phyloP scores from a whole-genome alignment of 1,140 invertebrate genomes.

The Polypedilum vanderplanki region DNA sequence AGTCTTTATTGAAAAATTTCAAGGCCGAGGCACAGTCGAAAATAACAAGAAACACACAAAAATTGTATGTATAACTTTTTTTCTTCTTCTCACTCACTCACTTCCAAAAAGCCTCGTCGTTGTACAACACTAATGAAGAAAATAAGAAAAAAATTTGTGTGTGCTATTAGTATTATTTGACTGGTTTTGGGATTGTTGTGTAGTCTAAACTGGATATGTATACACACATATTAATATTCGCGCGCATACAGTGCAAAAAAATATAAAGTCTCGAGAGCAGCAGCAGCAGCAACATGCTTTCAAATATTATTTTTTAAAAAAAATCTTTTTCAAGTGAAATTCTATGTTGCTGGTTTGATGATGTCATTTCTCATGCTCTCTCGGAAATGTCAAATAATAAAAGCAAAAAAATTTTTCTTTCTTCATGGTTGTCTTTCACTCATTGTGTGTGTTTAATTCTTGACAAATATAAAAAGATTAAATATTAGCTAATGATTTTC shows the following conservation, averaged over 20 bases:
- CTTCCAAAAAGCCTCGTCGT: constrained; percentile 6
- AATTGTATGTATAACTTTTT: constrained; percentile 6
- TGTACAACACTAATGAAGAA: constrained; percentile 1
- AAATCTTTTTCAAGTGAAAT: not conserved
- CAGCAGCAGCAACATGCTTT: constrained; percentile 6
- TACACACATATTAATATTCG: not conserved
- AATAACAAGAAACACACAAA: constrained; percentile 27
- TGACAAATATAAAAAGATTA: constrained; percentile 1
- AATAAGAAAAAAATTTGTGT: constrained; percentile 10
- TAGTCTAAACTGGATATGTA: constrained; percentile 12
- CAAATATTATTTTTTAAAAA: not conserved
- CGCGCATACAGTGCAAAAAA: constrained; percentile 6
- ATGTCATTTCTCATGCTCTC: not conserved
- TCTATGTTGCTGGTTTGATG: not conserved
- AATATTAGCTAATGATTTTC: constrained; percentile 13
- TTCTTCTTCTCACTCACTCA: not conserved
- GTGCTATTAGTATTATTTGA: constrained; percentile 10
- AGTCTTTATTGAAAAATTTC: constrained; percentile 29
- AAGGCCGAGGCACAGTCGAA: constrained; percentile 14
- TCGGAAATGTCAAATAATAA: constrained; percentile 12
- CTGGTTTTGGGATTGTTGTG: not conserved
- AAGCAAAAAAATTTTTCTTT: not conserved
- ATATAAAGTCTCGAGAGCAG: not conserved
- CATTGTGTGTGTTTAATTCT: not conserved
- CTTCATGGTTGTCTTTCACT: not conserved